Evolutionary conservation across 2,113 vertebrate species (phyloP), one percentile per base, ranked within the genome.

Genomic region (Triplophysa tibetana): DNA sequence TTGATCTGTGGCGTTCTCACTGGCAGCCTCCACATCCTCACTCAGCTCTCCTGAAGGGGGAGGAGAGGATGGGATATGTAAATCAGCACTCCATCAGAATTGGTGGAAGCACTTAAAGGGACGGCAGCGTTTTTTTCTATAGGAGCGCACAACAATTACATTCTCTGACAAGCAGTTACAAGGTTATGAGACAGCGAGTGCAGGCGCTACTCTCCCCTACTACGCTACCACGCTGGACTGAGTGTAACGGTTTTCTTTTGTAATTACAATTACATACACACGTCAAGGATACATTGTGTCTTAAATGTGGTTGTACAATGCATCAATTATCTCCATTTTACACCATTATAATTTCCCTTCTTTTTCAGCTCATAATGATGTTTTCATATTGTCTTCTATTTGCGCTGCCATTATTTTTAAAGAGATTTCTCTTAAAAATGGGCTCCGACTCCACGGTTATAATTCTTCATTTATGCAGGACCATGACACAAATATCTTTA

Each of bases 11-110:
- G 92, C 89, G 76, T 93, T 92, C 91, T 98, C 98, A 88, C 81
- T 94, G 88, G 95, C 94, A 88, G 95, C 96, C 92, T 98, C 96
- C 81, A 92, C 94, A 96, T 98, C 98, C 94, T 98, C 98, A 85
- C 86, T 88, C 83, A 95, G 89, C 90, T 99, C 98, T 92, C 98
- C 98, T 99, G 93, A 89, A 96, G 95, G 62, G 91, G 91, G 92
- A 91, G 84, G 90, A 90, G 87, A 92, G 91, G 90, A 91, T 8
- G 87, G 88, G 88, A 92, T 93, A 93, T 93, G 92, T 93, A 94
- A 94, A 94, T 94, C 90, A 90, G 88, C 88, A 90, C 88, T 85
- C 88, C 87, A 93, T 93, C 91, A 93, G 92, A 94, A 93, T 93
- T 93, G 93, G 92, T 93, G 92, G 93, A 91, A 90, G 91, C 91